Evolutionary conservation across 1,140 invertebrate genomes (phyloP), one percentile per base, ranked within the genome.

Genomic region (Philopotamus ludificatus): DNA sequence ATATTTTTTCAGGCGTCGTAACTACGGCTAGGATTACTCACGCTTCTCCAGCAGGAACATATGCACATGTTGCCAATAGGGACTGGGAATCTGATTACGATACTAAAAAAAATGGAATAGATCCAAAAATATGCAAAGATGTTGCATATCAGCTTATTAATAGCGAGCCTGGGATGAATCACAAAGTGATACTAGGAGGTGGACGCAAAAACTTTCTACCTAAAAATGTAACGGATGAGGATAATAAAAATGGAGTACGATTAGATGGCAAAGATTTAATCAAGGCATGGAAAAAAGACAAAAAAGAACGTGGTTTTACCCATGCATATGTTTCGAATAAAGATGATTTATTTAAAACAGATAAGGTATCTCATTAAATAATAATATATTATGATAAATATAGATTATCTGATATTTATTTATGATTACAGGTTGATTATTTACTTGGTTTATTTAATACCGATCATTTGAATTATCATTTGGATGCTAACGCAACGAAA

Each of bases 51-150:
- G 86, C 87, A 0, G 88, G 88, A 1, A 80, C 89, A 44, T 94
- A 92, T 78, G 90, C 91, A 0, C 86, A 93, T 72, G 84, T 86
- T 0, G 83, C 90, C 0, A 86, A 89, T 63, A 77, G 91, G n/a
- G 86, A 91, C 72, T 93, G 90, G 87, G 91, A 94, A 76, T 85
- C 86, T 62, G 89, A 92, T 83, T 73, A 86, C 10, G 85, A 89
- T 61, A 74, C 73, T 80, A 83, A 0, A 74, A 74, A 0, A 70
- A 74, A 0, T 72, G 77, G 15, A 80, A 78, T 7, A 64, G 75
- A 7, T 66, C 76, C n/a, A 63, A 78, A 0, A 76, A 74, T 10
- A 75, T 76, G 26, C 82, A 70, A 70, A 28, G 82, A 84, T 62
- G 82, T 83, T 57, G 82, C 81, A 0, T 76, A 82, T 2, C 91